Conservation (phyloP, 92 coral and sea anemone species). For the Micromussa lordhowensis region DNA sequence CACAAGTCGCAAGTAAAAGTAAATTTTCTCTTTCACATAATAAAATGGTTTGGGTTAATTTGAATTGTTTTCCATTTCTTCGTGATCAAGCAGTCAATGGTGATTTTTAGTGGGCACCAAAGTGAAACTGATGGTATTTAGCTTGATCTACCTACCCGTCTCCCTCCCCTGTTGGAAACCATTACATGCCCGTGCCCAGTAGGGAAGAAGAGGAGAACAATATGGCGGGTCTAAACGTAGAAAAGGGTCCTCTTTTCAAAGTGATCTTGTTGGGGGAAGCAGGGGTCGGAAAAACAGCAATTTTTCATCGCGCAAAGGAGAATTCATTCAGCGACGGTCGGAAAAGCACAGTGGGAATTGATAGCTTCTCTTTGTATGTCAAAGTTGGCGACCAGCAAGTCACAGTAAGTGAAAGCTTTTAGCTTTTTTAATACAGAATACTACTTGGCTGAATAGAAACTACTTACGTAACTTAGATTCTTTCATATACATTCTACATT, state of each 20-base stretch:
- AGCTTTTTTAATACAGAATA: background rate
- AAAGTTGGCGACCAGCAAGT: conserved; percentile 81
- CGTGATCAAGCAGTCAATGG: too few relatives aligned
- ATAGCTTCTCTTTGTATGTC: conserved; percentile 85
- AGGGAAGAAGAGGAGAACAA: background rate
- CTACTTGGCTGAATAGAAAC: too few relatives aligned
- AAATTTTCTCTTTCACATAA: background rate
- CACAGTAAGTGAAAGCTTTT: conserved; percentile 69
- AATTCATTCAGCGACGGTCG: conserved; percentile 67
- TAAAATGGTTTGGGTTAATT: background rate
- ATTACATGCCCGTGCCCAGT: background rate
- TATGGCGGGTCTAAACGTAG: conserved; percentile 76
- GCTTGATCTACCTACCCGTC: background rate
- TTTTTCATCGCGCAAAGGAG: conserved; percentile 87
- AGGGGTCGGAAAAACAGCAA: conserved; percentile 92
- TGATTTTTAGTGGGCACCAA: too few relatives aligned
- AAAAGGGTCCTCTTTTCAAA: conserved; percentile 90
- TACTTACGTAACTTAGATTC: too few relatives aligned
- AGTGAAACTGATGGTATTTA: too few relatives aligned
- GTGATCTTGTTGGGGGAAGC: conserved; percentile 91
- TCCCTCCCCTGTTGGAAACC: background rate
- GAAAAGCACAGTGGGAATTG: conserved; percentile 83
- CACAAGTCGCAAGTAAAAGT: background rate
- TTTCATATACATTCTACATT: too few relatives aligned
- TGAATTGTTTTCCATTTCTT: background rate